Evolutionary conservation across 1,140 invertebrate genomes (phyloP), one percentile per base, ranked within the genome.

Genomic region (Drosophila murphyi): DNA sequence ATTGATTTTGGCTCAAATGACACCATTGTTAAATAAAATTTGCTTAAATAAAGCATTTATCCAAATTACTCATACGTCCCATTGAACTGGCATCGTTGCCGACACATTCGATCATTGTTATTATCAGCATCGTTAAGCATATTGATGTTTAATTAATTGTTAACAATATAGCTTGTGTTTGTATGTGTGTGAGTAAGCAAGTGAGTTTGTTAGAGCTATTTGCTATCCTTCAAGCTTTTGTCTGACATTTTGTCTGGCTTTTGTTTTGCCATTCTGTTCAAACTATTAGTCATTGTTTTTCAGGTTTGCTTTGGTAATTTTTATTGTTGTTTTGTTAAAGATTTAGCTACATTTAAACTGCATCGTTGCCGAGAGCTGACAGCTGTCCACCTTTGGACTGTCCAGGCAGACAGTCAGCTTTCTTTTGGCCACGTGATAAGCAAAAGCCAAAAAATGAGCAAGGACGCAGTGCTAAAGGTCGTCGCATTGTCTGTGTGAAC

Each of bases 251-350:
- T 78, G 77, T 87, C 80, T 89, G 77, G 72, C 77, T 83, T 89
- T 77, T 88, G 85, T 87, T 88, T 87, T 88, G 72, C 69, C 69
- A 56, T 72, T 68, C 64, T 54, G 41, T 51, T 62, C 69, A 88
- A 87, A 89, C 83, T 87, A 89, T 87, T 87, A 89, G 83, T 87
- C 83, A 87, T 87, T 77, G 83, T 77, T 76, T 76, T 75, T 54
- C 47, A 70, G 48, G 43, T 55, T 59, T 54, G 10, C 50, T 60
- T 70, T 55, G n/a, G 50, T 47, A 41, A 45, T 64, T 60, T 12
- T 43, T 54, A 74, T 71, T 57, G 54, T 61, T 87, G 75, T 87
- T 65, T 72, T 78, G 81, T 39, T 69, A 51, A 34, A 62, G 68
- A 39, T 47, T 56, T 50, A 59, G 39, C 57, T 60, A 43, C 72